A percentile compares a stretch with the other conserved stretches of the same genome.
phyloP scores from a whole-genome alignment of 2,113 vertebrate species.

The Polypterus senegalus region DNA sequence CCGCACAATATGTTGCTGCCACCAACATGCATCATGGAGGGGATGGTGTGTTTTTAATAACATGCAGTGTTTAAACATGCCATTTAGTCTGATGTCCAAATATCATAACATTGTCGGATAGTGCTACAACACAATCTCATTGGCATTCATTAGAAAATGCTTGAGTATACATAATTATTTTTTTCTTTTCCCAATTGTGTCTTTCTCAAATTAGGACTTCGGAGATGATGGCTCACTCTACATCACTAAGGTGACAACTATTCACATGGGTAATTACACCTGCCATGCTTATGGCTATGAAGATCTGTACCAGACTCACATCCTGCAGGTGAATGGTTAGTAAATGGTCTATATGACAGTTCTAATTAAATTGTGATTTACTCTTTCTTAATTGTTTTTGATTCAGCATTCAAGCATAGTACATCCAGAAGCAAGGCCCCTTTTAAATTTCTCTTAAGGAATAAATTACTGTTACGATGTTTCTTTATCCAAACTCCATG shows the following conservation, averaged over 20 bases:
- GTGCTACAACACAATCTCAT: slow-evolving; percentile 43
- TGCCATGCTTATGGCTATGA: slow-evolving; percentile 88
- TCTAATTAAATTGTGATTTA: slow-evolving; percentile 17
- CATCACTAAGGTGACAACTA: slow-evolving; percentile 93
- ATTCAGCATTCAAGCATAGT: too few relatives aligned
- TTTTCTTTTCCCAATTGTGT: slow-evolving; percentile 22
- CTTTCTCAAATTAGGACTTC: slow-evolving; percentile 68
- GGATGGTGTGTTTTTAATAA: too few relatives aligned
- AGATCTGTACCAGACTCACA: slow-evolving; percentile 84
- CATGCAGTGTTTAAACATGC: too few relatives aligned
- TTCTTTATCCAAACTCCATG: too few relatives aligned
- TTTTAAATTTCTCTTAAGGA: too few relatives aligned
- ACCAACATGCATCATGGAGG: too few relatives aligned
- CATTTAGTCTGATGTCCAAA: too few relatives aligned
- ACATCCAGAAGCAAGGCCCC: too few relatives aligned
- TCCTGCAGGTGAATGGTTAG: slow-evolving; percentile 99
- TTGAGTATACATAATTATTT: slow-evolving; percentile 40
- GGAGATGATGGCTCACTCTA: slow-evolving; percentile 89
- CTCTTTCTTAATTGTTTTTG: not conserved
- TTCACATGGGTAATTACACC: slow-evolving; percentile 96
- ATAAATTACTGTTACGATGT: too few relatives aligned
- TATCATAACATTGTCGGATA: too few relatives aligned
- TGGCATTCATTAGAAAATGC: too few relatives aligned
- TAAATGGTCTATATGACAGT: slow-evolving; percentile 56
- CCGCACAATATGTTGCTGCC: too few relatives aligned